Base-by-base conservation (phyloP, 2,888 invertebrate species). In the Chymomyza caudatula region DNA sequence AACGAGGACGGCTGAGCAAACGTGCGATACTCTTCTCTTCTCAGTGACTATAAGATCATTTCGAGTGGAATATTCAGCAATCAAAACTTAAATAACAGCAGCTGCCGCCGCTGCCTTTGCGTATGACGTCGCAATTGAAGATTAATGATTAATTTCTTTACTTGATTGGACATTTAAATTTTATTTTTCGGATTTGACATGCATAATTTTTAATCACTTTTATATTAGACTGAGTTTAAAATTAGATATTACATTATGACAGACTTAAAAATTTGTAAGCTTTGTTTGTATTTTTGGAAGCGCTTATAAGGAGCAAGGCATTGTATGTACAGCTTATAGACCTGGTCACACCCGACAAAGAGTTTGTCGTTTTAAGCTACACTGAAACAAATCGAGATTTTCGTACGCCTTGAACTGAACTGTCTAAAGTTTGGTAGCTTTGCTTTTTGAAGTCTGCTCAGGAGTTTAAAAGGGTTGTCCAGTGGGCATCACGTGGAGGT, bases 141-240 rank as follows among this genome's bases (percentile, higher is more conserved):
- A 75, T 75, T 74, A 77, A 77, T 75, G 77, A 77, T 75, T 60
- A 25, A 49, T 61, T 67, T 29, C 47, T 23, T 47, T 47, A 37
- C 29, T 37, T 37, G 29, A 37, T 37, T 37, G 29, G 29, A 37
- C 29, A 37, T 37, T 37, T 11, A 37, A 37, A 37, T 11, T 37
- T 37, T 37, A 11, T 37, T 25, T 11, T 37, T 37, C 29, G 29
- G 11, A 4, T 37, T 37, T 37, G 11, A 37, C 29, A 37, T 37
- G 29, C 29, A 37, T 37, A 37, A 37, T 37, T 37, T 37, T 37
- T 37, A 37, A 37, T 37, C 5, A 37, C 8, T 37, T 37, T 37
- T 37, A 37, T 22, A 52, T 1, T 20, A 52, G 53, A 53, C n/a
- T 54, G n/a, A 3, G 25, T 22, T 13, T 54, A 54, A 17, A 54